phyloP scores from a whole-genome alignment of 2,797 vertebrate genomes.

The Lutjanus campechanus region DNA sequence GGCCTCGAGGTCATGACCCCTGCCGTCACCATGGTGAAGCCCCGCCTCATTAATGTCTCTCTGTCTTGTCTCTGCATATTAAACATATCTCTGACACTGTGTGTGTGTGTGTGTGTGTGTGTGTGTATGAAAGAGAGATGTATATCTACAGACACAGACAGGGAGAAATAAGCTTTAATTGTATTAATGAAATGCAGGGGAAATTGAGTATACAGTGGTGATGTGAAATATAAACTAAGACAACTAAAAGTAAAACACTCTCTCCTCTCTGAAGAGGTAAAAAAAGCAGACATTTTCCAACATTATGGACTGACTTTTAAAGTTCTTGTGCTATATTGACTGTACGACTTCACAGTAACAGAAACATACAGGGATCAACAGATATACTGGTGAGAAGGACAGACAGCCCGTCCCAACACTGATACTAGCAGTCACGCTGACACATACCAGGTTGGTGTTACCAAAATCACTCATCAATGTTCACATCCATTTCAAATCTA shows the following conservation, averaged over 20 bases:
- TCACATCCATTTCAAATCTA: background rate
- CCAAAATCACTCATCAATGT: background rate
- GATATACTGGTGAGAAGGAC: background rate
- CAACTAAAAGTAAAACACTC: background rate
- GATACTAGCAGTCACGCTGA: background rate
- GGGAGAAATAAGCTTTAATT: background rate
- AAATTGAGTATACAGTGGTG: background rate
- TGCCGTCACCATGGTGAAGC: slow-evolving; percentile 72
- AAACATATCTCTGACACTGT: slow-evolving; percentile 46
- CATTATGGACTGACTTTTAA: background rate
- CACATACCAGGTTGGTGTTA: background rate
- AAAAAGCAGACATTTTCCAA: background rate
- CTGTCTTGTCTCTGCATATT: slow-evolving; percentile 73
- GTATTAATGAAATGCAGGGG: background rate
- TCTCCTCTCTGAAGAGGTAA: background rate
- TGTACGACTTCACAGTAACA: background rate
- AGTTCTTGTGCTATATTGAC: background rate
- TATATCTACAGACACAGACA: slow-evolving; percentile 7
- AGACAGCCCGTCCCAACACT: background rate
- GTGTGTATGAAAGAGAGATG: background rate
- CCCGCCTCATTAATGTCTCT: slow-evolving; percentile 73
- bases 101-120: slow-evolving; percentile 13
- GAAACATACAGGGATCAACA: background rate
- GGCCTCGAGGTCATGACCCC: slow-evolving; percentile 77
- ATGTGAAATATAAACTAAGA: background rate